These are phyloP conservation scores for Conus betulinus DNA, from an alignment of 1,140 invertebrate genomes.

Conservation along the genomic window DNA sequence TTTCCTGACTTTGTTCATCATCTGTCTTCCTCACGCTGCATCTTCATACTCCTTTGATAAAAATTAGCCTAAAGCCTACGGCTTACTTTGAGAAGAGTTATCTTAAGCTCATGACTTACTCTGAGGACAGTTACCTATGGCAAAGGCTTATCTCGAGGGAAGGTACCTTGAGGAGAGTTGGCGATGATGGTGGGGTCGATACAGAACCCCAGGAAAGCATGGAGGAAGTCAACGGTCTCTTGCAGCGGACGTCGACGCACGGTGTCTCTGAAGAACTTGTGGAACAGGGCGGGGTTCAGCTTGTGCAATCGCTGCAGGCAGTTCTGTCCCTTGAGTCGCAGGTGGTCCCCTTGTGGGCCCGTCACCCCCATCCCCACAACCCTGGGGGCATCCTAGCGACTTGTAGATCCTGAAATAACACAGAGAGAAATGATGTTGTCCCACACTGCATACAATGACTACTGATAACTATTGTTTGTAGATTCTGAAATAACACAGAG, in stretches of 20 bases:
- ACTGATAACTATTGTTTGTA: no score
- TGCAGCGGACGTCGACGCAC: constrained; percentile 85
- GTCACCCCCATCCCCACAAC: constrained; percentile 88
- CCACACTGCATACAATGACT: no score
- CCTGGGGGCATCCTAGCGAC: constrained; percentile 94
- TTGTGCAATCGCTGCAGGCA: constrained; percentile 85
- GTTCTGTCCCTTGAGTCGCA: constrained; percentile 90
- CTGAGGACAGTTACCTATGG: no score
- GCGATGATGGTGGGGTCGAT: constrained; percentile 84
- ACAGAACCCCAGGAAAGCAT: constrained; percentile 96
- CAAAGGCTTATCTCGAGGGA: no score
- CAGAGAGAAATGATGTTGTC: no score
- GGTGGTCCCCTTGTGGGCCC: constrained; percentile 76
- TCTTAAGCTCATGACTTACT: no score
- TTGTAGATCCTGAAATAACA: constrained; percentile 83
- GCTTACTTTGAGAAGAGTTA: no score
- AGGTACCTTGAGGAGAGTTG: constrained; percentile 58
- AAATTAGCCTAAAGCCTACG: no score
- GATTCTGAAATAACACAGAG: no score
- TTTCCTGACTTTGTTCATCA: no score
- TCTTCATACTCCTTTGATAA: no score
- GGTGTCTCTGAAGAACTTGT: constrained; percentile 85
- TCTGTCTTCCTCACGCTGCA: no score
- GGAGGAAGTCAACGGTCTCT: constrained; percentile 94
- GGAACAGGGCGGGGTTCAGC: constrained; percentile 78